A percentile compares a stretch with the other conserved stretches of the same genome.
Evolutionary conservation across 2,888 invertebrate genomes (phyloP).

Genomic region (Pammene fasciana): DNA sequence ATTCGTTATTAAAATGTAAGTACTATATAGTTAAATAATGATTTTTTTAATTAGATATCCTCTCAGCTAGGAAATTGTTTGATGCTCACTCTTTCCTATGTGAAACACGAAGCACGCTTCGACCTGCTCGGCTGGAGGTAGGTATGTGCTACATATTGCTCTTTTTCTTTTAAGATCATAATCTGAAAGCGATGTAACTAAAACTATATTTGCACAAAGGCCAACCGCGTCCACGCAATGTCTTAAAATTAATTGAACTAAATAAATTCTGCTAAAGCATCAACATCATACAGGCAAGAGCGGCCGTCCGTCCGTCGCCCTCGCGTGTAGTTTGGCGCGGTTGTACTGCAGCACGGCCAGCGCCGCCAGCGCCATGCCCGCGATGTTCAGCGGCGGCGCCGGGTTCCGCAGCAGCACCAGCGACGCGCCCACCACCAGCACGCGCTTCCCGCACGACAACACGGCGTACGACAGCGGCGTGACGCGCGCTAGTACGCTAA

Average conservation of each 20-base stretch:
- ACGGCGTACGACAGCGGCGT: slow-evolving; percentile 98
- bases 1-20: not conserved
- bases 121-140: too few species aligned
- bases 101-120: too few species aligned
- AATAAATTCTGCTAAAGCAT: not conserved
- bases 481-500: slow-evolving; percentile 94
- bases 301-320: slow-evolving; percentile 42
- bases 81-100: not conserved
- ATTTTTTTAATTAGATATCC: not conserved
- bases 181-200: too few species aligned
- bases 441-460: slow-evolving; percentile 96
- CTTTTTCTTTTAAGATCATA: too few species aligned
- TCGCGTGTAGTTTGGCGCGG: slow-evolving; percentile 62
- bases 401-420: slow-evolving; percentile 95
- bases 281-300: slow-evolving; percentile 61
- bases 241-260: slow-evolving; percentile 8
- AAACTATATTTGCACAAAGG: too few species aligned
- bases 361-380: slow-evolving; percentile 95
- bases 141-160: too few species aligned
- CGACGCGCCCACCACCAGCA: slow-evolving; percentile 95
- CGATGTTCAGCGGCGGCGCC: slow-evolving; percentile 92
- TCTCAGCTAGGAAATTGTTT: not conserved
- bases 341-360: slow-evolving; percentile 96
- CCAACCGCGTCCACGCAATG: too few species aligned
- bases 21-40: not conserved